Evolutionary conservation across 2,797 vertebrate genomes (phyloP), one percentile per base, ranked within the genome.

Genomic region (Echiichthys vipera): DNA sequence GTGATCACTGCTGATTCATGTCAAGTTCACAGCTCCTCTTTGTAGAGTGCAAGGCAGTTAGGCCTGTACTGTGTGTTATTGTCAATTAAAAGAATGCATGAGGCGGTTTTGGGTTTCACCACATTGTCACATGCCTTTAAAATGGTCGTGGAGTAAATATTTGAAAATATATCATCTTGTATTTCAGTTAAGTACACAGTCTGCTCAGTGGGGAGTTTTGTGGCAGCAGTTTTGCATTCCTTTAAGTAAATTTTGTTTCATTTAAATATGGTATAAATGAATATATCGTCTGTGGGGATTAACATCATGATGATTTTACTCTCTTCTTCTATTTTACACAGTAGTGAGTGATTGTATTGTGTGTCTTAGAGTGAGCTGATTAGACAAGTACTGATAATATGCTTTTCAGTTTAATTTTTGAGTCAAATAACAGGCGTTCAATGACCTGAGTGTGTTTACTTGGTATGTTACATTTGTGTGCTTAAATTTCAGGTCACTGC

Each of bases 181-280:
- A 64, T 86, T 74, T 83, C 77, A 75, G 17, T 77, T 79, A 78
- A 83, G 84, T 74, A 57, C 65, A 58, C 25, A 25, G 69, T 61
- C 46, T 62, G 68, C 69, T 67, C 74, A 17, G 57, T 6, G 70
- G 72, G 63, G 67, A 68, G 56, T 61, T 57, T 51, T 14, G 80
- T 74, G 78, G 75, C 76, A 74, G 75, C 25, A 3, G 22, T 14
- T 55, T 49, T 37, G 37, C 73, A 72, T 89, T 84, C 71, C 43
- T 71, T 20, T 25, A 0, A 12, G 34, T 24, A 13, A 54, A 61
- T 84, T 74, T 68, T 29, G 39, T 69, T 74, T 34, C 37, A 32
- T 53, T 69, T 59, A 43, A 73, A 72, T 17, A 37, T 37, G 36
- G 61, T 29, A 46, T 1, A 27, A 37, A 40, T 57, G 54, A 64